Evolutionary conservation across 1,140 invertebrate species (phyloP), one percentile per base, ranked within the genome.

Genomic region (Eueides isabella): DNA sequence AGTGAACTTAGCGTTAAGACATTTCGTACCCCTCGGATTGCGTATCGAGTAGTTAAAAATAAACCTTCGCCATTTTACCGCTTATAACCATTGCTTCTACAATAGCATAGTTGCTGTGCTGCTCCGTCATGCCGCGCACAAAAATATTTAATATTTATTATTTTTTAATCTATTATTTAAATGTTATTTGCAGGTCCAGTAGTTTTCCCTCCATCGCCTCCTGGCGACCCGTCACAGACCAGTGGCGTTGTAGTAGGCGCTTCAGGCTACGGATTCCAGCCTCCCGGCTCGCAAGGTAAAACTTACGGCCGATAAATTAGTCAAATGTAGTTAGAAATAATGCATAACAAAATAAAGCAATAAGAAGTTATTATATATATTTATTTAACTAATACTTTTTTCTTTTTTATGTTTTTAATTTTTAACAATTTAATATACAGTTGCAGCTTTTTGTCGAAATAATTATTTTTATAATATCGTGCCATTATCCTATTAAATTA

Each of bases 211-310:
- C 93, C 94, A 12, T 95, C 95, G 38, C 95, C 96, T 9, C 92
- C 94, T 71, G 94, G 94, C 33, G 94, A 94, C 80, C 90, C 90
- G 14, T 92, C 93, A 23, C 95, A 96, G 81, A 95, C 95, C 35
- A 96, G 96, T 78, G 96, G 96, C 23, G 96, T 96, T 12, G 88
- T 96, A 33, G 94, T 95, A 6, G 96, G 96, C 63, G 96, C 96
- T 55, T 96, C 96, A 65, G 96, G 96, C 75, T 97, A 94, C 80
- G 96, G 96, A 81, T 96, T 96, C 84, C 96, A 96, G 31, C 96
- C 96, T 77, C 96, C 96, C 75, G 94, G 95, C 89, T 85, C 88
- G 62, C 90, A 91, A 94, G 92, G 94, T 94, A 94, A 94, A 90
- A 64, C 67, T 61, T 90, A 88, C 77, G 78, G 88, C 67, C 86